Base-by-base conservation (phyloP, 2,113 vertebrate genomes). In the Shinisaurus crocodilurus region DNA sequence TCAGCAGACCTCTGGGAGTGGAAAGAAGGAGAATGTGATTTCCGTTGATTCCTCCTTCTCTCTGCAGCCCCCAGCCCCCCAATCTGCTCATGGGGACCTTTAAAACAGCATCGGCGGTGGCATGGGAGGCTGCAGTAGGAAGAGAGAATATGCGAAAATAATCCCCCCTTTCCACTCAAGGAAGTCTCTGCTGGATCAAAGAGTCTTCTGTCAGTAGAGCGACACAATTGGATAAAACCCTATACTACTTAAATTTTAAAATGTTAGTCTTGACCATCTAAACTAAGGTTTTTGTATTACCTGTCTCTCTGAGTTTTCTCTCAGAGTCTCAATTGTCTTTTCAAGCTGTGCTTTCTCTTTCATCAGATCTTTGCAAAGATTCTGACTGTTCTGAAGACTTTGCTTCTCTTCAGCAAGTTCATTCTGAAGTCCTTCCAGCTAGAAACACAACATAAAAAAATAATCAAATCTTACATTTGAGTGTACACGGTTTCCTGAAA, bases 261-360 rank as follows among this genome's bases (percentile, higher is more conserved):
- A 86, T 40, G 20, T 87, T 2, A 92, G 48, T 18, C 6, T 45
- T n/a, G 23, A 43, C 65, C 45, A 70, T 85, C 45, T 77, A 77
- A 69, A 85, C 57, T 70, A 89, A 94, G 94, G 48, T 72, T 32
- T 85, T 45, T 85, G 37, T 70, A 85, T 81, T 96, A 99, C 99
- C 98, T 99, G 99, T 98, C 98, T 98, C 92, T 99, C 99, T 0
- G 98, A 98, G 97, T 99, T 99, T 96, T 99, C 99, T 90, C 97
- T 95, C 67, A 99, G 97, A 1, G 97, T 98, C 96, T 99, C 98
- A 90, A 99, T 97, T 9, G 98, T 98, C 94, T 98, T 99, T 97
- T 99, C 98, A 96, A 99, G 98, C 90, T 99, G 97, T 48, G 97
- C 97, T 94, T 99, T 99, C 93, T 99, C 99, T 95, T 99, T 99